These are phyloP conservation scores for Sarcophaga rosellei DNA, from an alignment of 2,888 invertebrate species.

Conservation along the genomic window DNA sequence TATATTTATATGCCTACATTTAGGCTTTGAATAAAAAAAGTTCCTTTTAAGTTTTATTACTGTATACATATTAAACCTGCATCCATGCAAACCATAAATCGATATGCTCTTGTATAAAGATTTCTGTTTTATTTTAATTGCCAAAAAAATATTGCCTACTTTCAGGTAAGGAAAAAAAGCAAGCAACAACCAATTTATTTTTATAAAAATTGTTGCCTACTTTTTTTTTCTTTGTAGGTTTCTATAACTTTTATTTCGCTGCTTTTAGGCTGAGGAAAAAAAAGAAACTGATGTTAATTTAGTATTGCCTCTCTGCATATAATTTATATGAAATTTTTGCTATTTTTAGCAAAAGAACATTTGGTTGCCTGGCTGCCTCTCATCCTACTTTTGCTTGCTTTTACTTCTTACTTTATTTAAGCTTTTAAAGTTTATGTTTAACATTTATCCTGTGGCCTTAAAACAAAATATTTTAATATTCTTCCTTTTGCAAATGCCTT, in stretches of 20 bases:
- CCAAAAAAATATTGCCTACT: neutral
- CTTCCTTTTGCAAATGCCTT: neutral
- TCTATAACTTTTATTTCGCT: neutral
- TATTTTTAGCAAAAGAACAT: slow-evolving; percentile 21
- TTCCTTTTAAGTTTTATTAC: no score
- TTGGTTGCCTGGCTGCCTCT: neutral
- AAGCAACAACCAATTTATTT: neutral
- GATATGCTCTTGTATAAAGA: no score
- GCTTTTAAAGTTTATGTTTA: slow-evolving; percentile 37
- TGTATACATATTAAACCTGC: no score
- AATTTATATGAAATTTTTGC: slow-evolving; percentile 35
- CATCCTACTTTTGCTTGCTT: neutral
- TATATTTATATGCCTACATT: no score
- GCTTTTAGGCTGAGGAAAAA: neutral
- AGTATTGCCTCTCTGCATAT: neutral
- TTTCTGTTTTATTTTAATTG: neutral
- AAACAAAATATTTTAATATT: slow-evolving; percentile 13
- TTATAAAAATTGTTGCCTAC: neutral
- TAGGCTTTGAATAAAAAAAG: no score
- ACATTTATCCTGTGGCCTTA: slow-evolving; percentile 29
- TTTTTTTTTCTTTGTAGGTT: neutral
- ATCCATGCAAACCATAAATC: no score
- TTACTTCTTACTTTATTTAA: neutral
- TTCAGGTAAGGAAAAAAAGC: neutral
- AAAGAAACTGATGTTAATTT: slow-evolving; percentile 16